Evolutionary conservation across 2,888 invertebrate species (phyloP).

Genomic region (Lasioglossum marginatum): DNA sequence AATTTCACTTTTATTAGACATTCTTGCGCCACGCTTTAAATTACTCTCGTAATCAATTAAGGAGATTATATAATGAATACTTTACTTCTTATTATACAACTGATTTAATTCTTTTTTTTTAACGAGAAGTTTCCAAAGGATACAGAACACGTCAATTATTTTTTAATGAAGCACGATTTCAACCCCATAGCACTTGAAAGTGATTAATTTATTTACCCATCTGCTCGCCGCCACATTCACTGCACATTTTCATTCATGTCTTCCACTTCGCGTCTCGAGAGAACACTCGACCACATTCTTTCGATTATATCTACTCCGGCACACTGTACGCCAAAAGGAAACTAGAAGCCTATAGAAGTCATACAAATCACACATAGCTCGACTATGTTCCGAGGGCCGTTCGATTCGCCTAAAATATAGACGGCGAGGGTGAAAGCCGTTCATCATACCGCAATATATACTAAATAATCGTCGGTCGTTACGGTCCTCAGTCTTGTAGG

Average conservation of each 20-base stretch:
- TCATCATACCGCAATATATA: slow-evolving; percentile 2
- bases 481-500: background rate
- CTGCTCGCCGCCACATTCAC: no score
- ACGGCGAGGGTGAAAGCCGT: background rate
- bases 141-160: no score
- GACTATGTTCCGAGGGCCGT: background rate
- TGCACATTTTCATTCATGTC: no score
- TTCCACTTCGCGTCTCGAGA: no score
- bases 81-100: background rate
- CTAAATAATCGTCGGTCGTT: background rate
- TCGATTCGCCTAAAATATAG: background rate
- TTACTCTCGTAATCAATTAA: background rate
- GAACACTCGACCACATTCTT: background rate
- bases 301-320: background rate
- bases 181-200: no score
- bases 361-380: background rate
- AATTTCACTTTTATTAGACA: background rate
- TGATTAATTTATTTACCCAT: no score
- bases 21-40: background rate
- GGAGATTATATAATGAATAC: background rate
- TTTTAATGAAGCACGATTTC: no score
- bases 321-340: background rate
- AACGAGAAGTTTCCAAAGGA: no score
- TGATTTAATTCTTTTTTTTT: no score
- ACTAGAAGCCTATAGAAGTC: background rate